Evolutionary conservation across 1,140 invertebrate species (phyloP).

Genomic region (Bathynomus jamesi): DNA sequence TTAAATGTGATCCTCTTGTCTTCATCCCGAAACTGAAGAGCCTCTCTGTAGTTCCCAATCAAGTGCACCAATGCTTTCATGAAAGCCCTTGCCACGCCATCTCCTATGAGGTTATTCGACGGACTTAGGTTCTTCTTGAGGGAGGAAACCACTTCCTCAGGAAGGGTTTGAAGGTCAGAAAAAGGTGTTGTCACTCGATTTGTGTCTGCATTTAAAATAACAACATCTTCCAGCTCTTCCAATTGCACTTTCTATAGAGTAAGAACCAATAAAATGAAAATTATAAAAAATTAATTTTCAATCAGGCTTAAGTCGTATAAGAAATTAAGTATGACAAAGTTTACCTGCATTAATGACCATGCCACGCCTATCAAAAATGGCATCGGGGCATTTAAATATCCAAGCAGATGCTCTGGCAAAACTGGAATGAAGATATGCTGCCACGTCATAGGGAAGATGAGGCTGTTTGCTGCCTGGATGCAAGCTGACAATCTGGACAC

Average conservation of each 20-base stretch:
- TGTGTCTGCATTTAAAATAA: conserved; percentile 80
- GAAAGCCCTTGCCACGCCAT: conserved; percentile 84
- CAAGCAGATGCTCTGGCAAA: conserved; percentile 72
- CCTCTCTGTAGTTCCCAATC: conserved; percentile 71
- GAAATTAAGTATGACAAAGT: conserved; percentile 8
- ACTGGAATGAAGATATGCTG: conserved; percentile 96
- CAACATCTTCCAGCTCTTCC: conserved; percentile 77
- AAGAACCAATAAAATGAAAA: neutral
- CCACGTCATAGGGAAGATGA: conserved; percentile 96
- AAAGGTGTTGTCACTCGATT: conserved; percentile 77
- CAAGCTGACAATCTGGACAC: conserved; percentile 81
- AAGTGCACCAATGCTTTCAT: conserved; percentile 77
- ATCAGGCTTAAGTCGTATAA: neutral
- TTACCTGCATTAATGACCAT: conserved; percentile 66
- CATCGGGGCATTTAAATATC: conserved; percentile 61
- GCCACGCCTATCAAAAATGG: conserved; percentile 70
- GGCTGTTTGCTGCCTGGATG: conserved; percentile 83
- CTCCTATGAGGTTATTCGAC: conserved; percentile 58
- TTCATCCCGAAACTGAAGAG: conserved; percentile 68
- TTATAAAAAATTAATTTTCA: neutral
- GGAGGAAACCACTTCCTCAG: conserved; percentile 58
- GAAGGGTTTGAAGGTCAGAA: conserved; percentile 75
- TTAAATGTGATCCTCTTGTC: conserved; percentile 78
- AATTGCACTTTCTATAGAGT: conserved; percentile 59
- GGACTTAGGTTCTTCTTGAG: conserved; percentile 64